Evolutionary conservation across 2,113 vertebrate genomes (phyloP).

Genomic region (Eptesicus fuscus): DNA sequence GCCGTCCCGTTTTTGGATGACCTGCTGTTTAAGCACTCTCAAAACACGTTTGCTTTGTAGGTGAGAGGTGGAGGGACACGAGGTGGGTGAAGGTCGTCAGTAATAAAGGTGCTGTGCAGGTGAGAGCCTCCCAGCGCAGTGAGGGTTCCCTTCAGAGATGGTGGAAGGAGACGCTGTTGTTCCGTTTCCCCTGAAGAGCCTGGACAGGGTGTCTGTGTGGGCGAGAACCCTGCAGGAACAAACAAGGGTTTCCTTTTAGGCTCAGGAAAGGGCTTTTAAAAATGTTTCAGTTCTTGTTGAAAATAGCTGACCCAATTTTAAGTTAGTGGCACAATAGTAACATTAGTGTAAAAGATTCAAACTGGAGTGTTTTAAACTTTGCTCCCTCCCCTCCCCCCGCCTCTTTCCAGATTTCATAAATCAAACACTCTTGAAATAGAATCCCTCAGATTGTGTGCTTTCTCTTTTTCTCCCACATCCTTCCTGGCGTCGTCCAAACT

Average conservation of each 20-base stretch:
- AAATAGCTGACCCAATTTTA: neutral
- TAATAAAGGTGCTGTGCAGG: accelerated
- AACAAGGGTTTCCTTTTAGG: neutral
- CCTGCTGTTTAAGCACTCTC: neutral
- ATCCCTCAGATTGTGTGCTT: neutral
- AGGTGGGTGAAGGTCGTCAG: accelerated
- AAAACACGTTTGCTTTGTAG: neutral
- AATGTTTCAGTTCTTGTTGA: neutral
- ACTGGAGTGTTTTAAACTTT: neutral
- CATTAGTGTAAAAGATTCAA: neutral
- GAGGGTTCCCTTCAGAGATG: too few species aligned
- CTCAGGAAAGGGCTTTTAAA: neutral
- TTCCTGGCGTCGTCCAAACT: neutral
- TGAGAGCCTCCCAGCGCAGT: accelerated
- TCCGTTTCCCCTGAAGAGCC: neutral
- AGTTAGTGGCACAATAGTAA: neutral
- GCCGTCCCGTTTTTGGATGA: neutral
- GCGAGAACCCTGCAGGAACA: accelerated
- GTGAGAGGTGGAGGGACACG: accelerated
- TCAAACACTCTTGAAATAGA: neutral
- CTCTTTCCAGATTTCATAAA: neutral
- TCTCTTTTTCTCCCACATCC: neutral
- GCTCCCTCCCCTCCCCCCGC: too few species aligned
- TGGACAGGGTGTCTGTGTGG: neutral
- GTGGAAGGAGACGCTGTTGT: too few species aligned